Base-by-base conservation (phyloP, 2,888 invertebrate species). In the Drosophila leonis region DNA sequence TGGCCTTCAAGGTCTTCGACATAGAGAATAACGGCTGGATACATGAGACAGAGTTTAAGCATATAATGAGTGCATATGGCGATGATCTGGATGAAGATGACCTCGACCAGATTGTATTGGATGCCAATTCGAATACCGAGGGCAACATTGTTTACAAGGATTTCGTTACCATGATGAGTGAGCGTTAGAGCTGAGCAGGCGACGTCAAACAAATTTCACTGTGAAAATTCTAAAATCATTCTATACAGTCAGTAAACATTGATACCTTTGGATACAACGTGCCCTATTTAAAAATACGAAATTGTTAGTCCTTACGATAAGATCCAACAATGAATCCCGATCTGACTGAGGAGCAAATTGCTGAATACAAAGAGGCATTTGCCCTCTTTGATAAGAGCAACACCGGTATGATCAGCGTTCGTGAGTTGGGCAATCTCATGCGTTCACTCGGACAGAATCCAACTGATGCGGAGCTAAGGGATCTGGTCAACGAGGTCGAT, bases 401-500 rank as follows among this genome's bases (percentile, higher is more conserved):
- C 78, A 98, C 98, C 94, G 99, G 99, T 93, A 98, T 98, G 93
- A 99, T 99, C 94, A 98, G 98, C 91, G 98, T 98, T 93, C 98
- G 98, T 95, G 99, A 99, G 95, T 95, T 99, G 95, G 99, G 99
- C 92, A 98, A 98, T 92, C 98, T 99, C 90, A 98, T 99, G 98
- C 95, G 98, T 93, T 98, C 98, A 80, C 95, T 99, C 93, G 99
- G 99, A 90, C 98, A 99, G 95, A 99, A 99, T 95, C 99, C 99
- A 93, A 99, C 99, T 93, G 99, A 99, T 94, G 98, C 98, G 60
- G 99, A 99, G 94, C 95, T 99, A 80, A 98, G 98, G 94, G 99
- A 99, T 94, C 98, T 99, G 98, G 98, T 99, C 95, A 98, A 98
- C 94, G 99, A 99, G 95, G 98, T 99, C 90, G 99, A 99, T 94